phyloP scores from a whole-genome alignment of 2,797 vertebrate species.

The Sebastes vulpes region DNA sequence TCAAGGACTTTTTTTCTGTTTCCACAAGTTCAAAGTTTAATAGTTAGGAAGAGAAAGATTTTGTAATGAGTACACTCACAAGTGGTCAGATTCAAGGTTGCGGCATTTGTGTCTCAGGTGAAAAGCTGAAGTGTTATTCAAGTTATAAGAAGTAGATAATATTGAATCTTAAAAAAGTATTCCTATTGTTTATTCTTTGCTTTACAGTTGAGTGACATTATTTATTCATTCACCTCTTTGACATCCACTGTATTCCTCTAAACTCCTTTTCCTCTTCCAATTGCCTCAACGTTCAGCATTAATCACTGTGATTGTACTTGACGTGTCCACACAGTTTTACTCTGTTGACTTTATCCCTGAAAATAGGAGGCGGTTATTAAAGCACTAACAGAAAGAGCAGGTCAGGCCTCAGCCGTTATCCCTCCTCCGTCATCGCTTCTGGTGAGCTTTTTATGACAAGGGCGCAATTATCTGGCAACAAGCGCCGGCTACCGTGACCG shows the following conservation, averaged over 20 bases:
- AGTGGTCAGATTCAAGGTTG: neutral
- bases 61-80: neutral
- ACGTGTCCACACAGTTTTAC: neutral
- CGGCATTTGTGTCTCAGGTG: neutral
- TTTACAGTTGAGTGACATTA: neutral
- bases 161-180: neutral
- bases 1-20: neutral
- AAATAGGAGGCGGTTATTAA: neutral
- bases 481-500: neutral
- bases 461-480: conserved; percentile 22
- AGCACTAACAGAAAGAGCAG: conserved; percentile 4
- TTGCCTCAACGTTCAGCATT: neutral
- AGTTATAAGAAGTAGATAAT: neutral
- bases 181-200: neutral
- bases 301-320: neutral
- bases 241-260: neutral
- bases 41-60: neutral
- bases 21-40: neutral
- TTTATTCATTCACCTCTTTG: neutral
- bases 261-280: conserved; percentile 6
- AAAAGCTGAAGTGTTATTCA: neutral
- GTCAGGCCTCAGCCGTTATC: conserved; percentile 2
- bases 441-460: conserved; percentile 15
- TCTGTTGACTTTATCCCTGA: conserved; percentile 13
- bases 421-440: conserved; percentile 3